These are phyloP conservation scores for Ciona savignyi DNA, from an alignment of 23 tunicate genomes.

Conservation along the genomic window DNA sequence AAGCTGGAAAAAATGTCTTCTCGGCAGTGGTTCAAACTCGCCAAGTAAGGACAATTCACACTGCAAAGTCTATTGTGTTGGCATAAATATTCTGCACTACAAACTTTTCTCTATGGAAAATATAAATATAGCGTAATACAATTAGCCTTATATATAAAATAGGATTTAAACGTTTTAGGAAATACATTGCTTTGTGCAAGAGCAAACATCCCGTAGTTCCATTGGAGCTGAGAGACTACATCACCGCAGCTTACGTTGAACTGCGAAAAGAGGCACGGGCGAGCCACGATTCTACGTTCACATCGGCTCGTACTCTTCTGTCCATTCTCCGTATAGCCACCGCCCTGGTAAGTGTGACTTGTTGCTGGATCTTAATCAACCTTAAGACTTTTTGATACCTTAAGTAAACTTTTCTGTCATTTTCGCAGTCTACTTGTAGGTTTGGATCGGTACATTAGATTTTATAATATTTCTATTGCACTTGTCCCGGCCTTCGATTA, in stretches of 20 bases:
- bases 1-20: no score
- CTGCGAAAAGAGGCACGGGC: constrained; percentile 92
- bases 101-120: no score
- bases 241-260: constrained; percentile 98
- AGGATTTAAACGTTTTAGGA: no score
- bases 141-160: no score
- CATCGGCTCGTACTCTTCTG: constrained; percentile 93
- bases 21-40: no score
- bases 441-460: constrained; percentile 22
- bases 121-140: no score
- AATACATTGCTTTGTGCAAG: constrained; percentile 90
- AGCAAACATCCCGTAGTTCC: constrained; percentile 86
- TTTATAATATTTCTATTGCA: constrained; percentile 59
- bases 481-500: constrained; percentile 95
- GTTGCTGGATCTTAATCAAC: background rate
- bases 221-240: constrained; percentile 79
- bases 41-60: no score
- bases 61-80: no score
- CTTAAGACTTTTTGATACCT: background rate
- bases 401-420: no score
- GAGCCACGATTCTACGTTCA: constrained; percentile 90
- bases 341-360: constrained; percentile 59
- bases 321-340: constrained; percentile 89
- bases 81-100: no score
- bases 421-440: constrained; percentile 12